Percentiles rank a stretch among this genome's conserved stretches.
Conservation (phyloP, 2,113 vertebrate species). For the Hippocampus zosterae region DNA sequence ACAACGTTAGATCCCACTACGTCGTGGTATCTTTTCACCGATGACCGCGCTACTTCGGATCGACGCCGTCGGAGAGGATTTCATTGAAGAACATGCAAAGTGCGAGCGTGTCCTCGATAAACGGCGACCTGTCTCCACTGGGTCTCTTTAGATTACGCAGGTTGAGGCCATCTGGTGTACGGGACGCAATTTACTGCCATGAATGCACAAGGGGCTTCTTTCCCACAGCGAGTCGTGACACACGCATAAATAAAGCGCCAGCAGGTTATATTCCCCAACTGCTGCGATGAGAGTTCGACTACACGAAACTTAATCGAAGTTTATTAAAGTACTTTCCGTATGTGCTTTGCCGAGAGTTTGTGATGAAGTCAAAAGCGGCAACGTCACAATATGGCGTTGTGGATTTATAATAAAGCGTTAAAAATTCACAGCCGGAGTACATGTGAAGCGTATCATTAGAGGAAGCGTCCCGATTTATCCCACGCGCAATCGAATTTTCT, state of each 20-base stretch:
- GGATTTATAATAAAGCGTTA: background rate
- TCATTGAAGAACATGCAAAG: background rate
- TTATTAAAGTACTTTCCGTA: background rate
- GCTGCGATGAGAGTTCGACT: background rate
- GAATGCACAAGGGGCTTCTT: background rate
- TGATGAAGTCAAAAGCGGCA: background rate
- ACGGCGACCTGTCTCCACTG: background rate
- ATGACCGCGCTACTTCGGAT: background rate
- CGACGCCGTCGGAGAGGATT: background rate
- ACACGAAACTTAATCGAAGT: background rate
- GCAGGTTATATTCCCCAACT: background rate
- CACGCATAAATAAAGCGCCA: background rate
- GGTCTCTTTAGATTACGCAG: background rate
- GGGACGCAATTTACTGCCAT: background rate
- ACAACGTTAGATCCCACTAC: constrained; percentile 14
- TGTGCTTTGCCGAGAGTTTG: background rate
- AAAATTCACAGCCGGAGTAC: background rate
- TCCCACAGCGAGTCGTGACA: background rate
- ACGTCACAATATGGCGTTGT: background rate
- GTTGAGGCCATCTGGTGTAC: background rate
- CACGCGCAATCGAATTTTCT: background rate
- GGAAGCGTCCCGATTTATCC: background rate
- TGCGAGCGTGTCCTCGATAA: background rate
- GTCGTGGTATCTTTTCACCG: no score
- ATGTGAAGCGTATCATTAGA: background rate